Base-by-base conservation (phyloP, 1,140 invertebrate genomes). In the Heliconius hermathena region DNA sequence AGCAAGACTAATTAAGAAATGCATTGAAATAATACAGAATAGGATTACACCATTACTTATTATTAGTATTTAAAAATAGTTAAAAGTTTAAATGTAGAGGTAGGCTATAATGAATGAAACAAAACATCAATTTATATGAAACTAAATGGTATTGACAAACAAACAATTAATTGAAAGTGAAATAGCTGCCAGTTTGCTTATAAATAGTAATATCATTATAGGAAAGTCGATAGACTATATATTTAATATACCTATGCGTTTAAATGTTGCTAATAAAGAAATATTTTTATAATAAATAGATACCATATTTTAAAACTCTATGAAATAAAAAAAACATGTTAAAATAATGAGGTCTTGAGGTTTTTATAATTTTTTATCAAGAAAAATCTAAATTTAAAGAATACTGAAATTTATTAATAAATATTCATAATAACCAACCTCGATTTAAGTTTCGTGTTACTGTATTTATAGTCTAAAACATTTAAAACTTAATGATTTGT, bases 401-500 rank as follows among this genome's bases (percentile, higher is more conserved):
- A 9, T 22, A n/a, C 0, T 8, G 18, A 22, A 57, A 8, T 57
- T 8, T 22, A 29, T 66, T 22, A 66, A 26, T 26, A 13, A 29
- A 29, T 66, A 66, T 66, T 29, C 60, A 66, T 26, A 66, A 66
- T 66, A 66, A 29, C 60, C 60, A 66, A 66, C 60, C 60, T 66
- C 60, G 4, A 66, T 29, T 26, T 29, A 26, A 66, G 9, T 29
- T 66, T 4, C 60, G 26, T 66, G 13, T 22, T 60, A 60, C n/a
- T 22, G 54, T 66, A 66, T 66, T 66, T 13, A 66, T 13, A 66
- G 8, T 66, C 22, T 66, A 66, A 66, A 66, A 66, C 60, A 26
- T 66, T 66, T 66, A 66, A 66, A 66, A 66, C 60, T 66, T 66
- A 66, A 66, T 66, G 26, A 66, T 16, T 66, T 66, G 60, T 66